Base-by-base conservation (phyloP, 1,140 invertebrate genomes). In the Teleogryllus occipitalis region DNA sequence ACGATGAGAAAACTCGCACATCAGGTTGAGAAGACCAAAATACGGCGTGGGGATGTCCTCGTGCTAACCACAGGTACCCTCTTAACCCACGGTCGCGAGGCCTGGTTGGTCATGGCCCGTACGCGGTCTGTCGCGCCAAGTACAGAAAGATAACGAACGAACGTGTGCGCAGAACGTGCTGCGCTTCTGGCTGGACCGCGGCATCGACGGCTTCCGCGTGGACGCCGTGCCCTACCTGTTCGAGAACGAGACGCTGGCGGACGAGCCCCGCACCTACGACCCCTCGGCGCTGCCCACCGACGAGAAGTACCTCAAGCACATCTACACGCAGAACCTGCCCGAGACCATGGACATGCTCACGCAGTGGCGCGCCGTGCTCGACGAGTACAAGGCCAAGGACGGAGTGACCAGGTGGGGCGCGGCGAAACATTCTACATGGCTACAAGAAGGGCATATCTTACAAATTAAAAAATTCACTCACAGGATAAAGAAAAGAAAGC, bases 131-230 rank as follows among this genome's bases (percentile, higher is more conserved):
- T n/a, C n/a, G n/a, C n/a, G n/a, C n/a, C n/a, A n/a, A n/a, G n/a
- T n/a, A n/a, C n/a, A n/a, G n/a, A n/a, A n/a, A n/a, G n/a, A n/a
- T n/a, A n/a, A n/a, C n/a, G 27, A 39, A 39, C 27, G 27, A 39
- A 5, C 10, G 10, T 47, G 7, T 76, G 86, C 87, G 47, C 81
- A 92, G 87, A 88, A 92, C n/a, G 87, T 93, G 39, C 83, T 95
- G 18, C 84, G 87, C 15, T 95, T 93, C 84, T 96, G 95, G 94
- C 82, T 96, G 8, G 86, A 91, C 2, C 90, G 89, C 85, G 93
- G 93, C 21, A 91, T 95, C 0, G 91, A 92, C 83, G 95, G 94
- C 47, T 95, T 96, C 83, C 88, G 92, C 80, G 88, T 96, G 15
- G 90, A 91, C 82, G 90, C 91, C 8, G 87, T 93, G 2, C 87